Evolutionary conservation across 2,797 vertebrate species (phyloP).

Genomic region (Characodon lateralis): DNA sequence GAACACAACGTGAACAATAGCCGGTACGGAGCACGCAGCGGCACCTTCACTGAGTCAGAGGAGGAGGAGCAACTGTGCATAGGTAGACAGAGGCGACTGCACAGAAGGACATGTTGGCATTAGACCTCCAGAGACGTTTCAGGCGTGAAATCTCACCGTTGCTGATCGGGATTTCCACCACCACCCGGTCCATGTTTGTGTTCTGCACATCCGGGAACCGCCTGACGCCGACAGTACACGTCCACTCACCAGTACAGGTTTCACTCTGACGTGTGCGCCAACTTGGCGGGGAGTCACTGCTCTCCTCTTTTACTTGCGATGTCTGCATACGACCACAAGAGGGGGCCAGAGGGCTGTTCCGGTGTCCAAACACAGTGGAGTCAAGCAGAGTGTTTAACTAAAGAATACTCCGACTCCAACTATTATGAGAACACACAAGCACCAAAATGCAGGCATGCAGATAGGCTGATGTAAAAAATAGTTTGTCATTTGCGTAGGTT

Average conservation of each 20-base stretch:
- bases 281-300: constrained; percentile 71
- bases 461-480: too few species aligned
- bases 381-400: background rate
- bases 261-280: constrained; percentile 81
- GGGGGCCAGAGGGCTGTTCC: constrained; percentile 42
- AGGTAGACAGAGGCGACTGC: constrained; percentile 13
- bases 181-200: constrained; percentile 81
- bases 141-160: constrained; percentile 75
- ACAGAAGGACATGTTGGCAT: constrained; percentile 10
- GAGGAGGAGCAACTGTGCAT: constrained; percentile 39
- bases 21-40: background rate
- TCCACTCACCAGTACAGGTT: constrained; percentile 82
- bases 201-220: constrained; percentile 73
- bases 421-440: background rate
- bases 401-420: background rate
- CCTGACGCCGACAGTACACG: constrained; percentile 80
- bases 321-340: constrained; percentile 44
- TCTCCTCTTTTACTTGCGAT: constrained; percentile 6
- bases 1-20: background rate
- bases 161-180: constrained; percentile 77
- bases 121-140: constrained; percentile 22
- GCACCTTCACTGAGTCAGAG: constrained; percentile 39
- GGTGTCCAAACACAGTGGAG: background rate
- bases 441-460: background rate
- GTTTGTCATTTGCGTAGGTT: too few species aligned